Conservation (phyloP, 1,140 invertebrate species). For the Brevipalpus yothersi region DNA sequence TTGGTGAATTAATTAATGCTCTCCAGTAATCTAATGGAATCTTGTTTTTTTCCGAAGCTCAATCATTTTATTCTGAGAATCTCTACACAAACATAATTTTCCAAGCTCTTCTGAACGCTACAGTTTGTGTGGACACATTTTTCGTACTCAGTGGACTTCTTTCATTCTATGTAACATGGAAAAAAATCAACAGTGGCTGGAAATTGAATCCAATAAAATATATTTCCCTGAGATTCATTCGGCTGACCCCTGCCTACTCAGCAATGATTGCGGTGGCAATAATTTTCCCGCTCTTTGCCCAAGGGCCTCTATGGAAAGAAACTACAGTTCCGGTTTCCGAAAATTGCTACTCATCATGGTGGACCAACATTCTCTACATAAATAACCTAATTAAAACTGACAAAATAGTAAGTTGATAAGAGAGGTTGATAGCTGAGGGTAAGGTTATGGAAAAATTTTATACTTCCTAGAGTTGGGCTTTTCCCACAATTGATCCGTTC, state of each 20-base stretch:
- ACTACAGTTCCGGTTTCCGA: constrained; percentile 2
- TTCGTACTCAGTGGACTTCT: constrained; percentile 5
- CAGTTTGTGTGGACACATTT: constrained; percentile 8
- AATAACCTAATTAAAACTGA: constrained; percentile 6
- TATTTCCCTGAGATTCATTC: background rate
- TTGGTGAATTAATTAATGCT: background rate
- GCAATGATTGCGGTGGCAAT: constrained; percentile 4
- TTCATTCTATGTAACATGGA: constrained; percentile 6
- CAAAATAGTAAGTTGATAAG: constrained; percentile 3
- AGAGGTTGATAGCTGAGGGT: no score
- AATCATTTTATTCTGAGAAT: background rate
- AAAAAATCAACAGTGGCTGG: background rate
- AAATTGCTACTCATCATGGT: constrained; percentile 13
- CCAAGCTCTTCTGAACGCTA: background rate
- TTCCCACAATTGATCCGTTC: background rate
- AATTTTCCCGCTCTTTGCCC: constrained; percentile 5
- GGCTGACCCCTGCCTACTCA: constrained; percentile 10
- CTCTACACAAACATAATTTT: background rate
- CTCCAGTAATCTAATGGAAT: background rate
- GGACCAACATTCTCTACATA: constrained; percentile 13
- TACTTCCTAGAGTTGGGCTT: background rate
- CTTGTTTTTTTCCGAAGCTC: background rate
- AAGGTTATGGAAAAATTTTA: background rate
- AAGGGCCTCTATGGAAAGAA: constrained; percentile 10
- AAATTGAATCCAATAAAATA: constrained; percentile 5